These are phyloP conservation scores for Salminus brasiliensis DNA, from an alignment of 2,113 vertebrate genomes.

Conservation along the genomic window DNA sequence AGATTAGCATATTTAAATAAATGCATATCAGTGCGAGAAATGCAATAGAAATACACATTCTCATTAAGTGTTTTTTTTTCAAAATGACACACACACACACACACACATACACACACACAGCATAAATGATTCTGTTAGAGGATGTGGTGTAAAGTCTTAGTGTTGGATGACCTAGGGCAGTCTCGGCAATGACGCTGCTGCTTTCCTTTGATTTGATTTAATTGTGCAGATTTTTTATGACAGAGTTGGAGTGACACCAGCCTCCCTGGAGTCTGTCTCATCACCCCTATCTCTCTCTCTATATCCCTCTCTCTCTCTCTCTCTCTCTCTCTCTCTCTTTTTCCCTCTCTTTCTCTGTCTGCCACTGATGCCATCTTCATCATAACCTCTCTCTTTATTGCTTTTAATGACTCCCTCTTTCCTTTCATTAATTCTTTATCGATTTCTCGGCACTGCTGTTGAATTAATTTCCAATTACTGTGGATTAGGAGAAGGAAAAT, in stretches of 20 bases:
- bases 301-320: conserved; percentile 13
- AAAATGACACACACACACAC: conserved; percentile 12
- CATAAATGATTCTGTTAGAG: conserved; percentile 23
- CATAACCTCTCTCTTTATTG: conserved; percentile 79
- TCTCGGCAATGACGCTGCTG: conserved; percentile 12
- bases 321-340: conserved; percentile 5
- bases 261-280: conserved; percentile 33
- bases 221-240: conserved; percentile 50
- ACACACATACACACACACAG: conserved; percentile 21
- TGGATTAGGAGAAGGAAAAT: conserved; percentile 70
- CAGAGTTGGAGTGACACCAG: conserved; percentile 47
- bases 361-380: conserved; percentile 77
- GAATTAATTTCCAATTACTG: conserved; percentile 83
- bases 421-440: conserved; percentile 83
- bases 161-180: conserved; percentile 21
- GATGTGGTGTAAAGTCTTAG: not conserved
- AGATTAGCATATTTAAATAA: no score
- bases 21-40: not conserved
- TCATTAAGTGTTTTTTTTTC: not conserved
- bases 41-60: not conserved
- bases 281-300: not conserved
- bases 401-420: conserved; percentile 79
- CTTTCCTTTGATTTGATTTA: conserved; percentile 43
- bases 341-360: conserved; percentile 58
- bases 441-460: conserved; percentile 74